phyloP scores from a whole-genome alignment of 2,113 vertebrate species.

The Sakesphorus luctuosus region DNA sequence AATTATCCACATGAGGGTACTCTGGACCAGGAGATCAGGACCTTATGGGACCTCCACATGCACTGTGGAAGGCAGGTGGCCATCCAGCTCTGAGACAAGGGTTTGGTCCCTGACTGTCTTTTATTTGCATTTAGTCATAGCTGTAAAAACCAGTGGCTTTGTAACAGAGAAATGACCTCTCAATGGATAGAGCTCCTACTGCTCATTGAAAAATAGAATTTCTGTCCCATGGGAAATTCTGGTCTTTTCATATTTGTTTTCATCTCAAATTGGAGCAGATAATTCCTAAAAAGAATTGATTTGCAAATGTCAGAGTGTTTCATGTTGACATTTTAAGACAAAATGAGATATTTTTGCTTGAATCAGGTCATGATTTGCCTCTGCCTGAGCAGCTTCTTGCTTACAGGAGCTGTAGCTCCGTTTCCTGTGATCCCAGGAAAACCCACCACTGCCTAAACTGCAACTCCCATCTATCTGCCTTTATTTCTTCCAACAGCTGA shows the following conservation, averaged over 20 bases:
- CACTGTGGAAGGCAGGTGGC: neutral
- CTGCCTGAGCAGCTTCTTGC: neutral
- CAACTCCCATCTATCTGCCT: neutral
- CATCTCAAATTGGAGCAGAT: slow-evolving; percentile 33
- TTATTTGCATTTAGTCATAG: neutral
- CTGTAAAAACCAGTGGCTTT: neutral
- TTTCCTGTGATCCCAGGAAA: neutral
- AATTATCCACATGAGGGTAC: neutral
- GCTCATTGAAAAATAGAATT: slow-evolving; percentile 23
- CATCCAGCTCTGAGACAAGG: neutral
- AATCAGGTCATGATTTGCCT: slow-evolving; percentile 18
- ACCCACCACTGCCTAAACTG: neutral
- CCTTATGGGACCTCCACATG: neutral
- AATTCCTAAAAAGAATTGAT: slow-evolving; percentile 41
- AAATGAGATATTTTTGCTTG: slow-evolving; percentile 35
- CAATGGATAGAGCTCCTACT: neutral
- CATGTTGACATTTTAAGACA: slow-evolving; percentile 51
- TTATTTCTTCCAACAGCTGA: neutral
- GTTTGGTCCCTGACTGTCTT: neutral
- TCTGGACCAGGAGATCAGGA: neutral
- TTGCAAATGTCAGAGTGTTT: slow-evolving; percentile 56
- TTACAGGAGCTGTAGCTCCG: neutral
- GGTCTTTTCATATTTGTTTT: slow-evolving; percentile 62
- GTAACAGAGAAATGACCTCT: slow-evolving; percentile 1
- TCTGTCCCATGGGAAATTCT: slow-evolving; percentile 36